These are phyloP conservation scores for Neomorphus geoffroyi DNA, from an alignment of 2,797 vertebrate species.

Conservation along the genomic window DNA sequence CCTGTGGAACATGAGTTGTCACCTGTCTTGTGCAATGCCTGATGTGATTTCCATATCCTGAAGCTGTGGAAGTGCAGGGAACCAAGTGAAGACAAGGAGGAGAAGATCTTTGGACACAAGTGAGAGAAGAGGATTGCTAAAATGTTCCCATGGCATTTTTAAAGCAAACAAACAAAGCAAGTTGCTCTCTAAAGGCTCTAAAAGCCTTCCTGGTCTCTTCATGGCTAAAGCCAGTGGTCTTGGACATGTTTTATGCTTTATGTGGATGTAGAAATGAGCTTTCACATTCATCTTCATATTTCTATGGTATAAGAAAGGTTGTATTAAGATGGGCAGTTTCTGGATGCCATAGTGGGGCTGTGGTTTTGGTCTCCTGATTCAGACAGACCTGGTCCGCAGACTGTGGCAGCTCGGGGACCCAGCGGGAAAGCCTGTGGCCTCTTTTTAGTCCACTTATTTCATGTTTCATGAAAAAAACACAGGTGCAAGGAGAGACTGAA, in stretches of 20 bases:
- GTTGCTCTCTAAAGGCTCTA: not conserved
- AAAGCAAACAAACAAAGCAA: not conserved
- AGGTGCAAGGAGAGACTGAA: not conserved
- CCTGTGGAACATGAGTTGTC: too few relatives aligned
- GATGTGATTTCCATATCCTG: not conserved
- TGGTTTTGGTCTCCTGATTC: not conserved
- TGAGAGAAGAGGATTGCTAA: not conserved
- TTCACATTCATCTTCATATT: not conserved
- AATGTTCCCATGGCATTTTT: not conserved
- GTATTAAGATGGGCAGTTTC: not conserved
- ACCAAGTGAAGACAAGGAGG: not conserved
- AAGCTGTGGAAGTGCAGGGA: not conserved
- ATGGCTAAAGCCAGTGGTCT: not conserved
- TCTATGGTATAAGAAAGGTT: not conserved
- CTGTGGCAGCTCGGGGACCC: not conserved
- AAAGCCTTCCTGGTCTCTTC: not conserved
- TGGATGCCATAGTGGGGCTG: not conserved
- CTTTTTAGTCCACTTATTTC: not conserved
- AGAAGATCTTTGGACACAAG: not conserved
- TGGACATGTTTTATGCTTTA: not conserved
- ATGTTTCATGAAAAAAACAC: accelerated
- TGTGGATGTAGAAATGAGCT: not conserved
- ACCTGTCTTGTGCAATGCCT: not conserved
- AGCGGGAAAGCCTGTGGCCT: not conserved
- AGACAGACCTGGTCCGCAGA: not conserved